Conservation (phyloP, 2,797 vertebrate species). For the Myripristis jacobus region DNA sequence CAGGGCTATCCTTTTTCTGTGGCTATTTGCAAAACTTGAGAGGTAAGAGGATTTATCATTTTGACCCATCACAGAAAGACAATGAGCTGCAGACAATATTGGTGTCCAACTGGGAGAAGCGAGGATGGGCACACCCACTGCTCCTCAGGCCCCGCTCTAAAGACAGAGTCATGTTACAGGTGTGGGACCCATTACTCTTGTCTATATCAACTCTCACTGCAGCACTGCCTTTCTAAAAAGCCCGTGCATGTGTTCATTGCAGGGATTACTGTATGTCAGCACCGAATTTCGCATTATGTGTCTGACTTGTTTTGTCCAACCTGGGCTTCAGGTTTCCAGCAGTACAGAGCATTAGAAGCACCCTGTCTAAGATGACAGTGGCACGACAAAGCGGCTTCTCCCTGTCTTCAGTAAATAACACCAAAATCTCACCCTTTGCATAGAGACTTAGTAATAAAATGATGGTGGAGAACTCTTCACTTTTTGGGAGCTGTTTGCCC, state of each 20-base stretch:
- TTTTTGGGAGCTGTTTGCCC: slow-evolving; percentile 75
- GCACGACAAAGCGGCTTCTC: slow-evolving; percentile 54
- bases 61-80: slow-evolving; percentile 77
- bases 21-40: slow-evolving; percentile 66
- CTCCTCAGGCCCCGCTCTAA: slow-evolving; percentile 60
- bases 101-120: slow-evolving; percentile 64
- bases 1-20: slow-evolving; percentile 76
- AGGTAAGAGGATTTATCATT: slow-evolving; percentile 75
- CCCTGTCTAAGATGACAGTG: slow-evolving; percentile 49
- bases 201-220: slow-evolving; percentile 63
- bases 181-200: slow-evolving; percentile 66
- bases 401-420: slow-evolving; percentile 45
- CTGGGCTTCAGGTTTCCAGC: slow-evolving; percentile 62
- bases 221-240: slow-evolving; percentile 46
- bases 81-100: slow-evolving; percentile 70
- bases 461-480: slow-evolving; percentile 61
- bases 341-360: slow-evolving; percentile 48
- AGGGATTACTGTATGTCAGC: slow-evolving; percentile 77
- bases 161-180: slow-evolving; percentile 78
- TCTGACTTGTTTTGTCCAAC: slow-evolving; percentile 62
- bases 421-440: slow-evolving; percentile 39
- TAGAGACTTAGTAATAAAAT: slow-evolving; percentile 61
- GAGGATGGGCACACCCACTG: slow-evolving; percentile 62
- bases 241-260: slow-evolving; percentile 66
- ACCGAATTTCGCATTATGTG: slow-evolving; percentile 55